Conservation (phyloP, 2,888 invertebrate genomes). For the Tenodera sinensis region DNA sequence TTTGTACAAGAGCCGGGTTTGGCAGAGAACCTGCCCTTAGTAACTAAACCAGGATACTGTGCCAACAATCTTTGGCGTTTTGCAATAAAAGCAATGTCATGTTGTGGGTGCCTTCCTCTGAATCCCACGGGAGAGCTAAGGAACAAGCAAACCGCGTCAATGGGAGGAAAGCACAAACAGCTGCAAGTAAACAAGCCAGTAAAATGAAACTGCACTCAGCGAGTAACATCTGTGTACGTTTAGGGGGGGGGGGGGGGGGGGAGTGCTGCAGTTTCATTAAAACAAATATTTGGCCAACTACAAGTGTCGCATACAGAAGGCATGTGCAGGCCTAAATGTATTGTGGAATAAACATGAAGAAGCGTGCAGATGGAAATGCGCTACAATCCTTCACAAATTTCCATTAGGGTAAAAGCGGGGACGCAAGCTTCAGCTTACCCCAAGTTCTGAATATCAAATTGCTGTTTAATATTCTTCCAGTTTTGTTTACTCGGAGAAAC, state of each 20-base stretch:
- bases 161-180: background rate
- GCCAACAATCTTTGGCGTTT: background rate
- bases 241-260: background rate
- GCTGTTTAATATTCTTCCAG: no score
- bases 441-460: no score
- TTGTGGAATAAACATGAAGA: no score
- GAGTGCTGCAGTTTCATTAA: background rate
- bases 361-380: no score
- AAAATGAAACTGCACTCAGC: background rate
- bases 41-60: background rate
- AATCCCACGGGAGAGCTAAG: background rate
- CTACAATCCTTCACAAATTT: no score
- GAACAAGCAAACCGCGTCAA: no score
- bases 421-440: no score
- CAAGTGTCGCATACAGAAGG: background rate
- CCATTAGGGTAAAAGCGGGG: no score
- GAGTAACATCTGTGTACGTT: background rate
- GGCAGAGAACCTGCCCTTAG: no score
- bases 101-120: background rate
- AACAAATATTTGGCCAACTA: background rate
- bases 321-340: no score
- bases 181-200: background rate
- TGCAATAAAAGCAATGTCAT: background rate
- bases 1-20: no score
- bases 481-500: no score